Evolutionary conservation across 2,888 invertebrate species (phyloP).

Genomic region (Germaria angustata): DNA sequence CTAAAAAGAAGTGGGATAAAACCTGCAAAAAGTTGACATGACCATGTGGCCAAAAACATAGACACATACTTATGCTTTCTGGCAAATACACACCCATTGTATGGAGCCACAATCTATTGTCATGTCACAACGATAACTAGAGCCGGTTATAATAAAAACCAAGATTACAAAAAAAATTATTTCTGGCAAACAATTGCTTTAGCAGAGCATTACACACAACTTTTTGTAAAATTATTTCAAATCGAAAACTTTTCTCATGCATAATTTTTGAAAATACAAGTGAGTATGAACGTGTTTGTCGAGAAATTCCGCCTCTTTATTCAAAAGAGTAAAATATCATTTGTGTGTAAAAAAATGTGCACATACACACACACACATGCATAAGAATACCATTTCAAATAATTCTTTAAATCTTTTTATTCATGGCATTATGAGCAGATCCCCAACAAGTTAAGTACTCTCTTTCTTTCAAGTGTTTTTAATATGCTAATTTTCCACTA

Average conservation of each 20-base stretch:
- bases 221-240: not conserved
- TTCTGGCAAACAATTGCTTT: slow-evolving; percentile 36
- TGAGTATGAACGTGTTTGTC: not conserved
- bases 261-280: not conserved
- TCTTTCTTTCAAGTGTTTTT: slow-evolving; percentile 48
- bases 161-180: not conserved
- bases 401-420: slow-evolving; percentile 40
- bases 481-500: slow-evolving; percentile 59
- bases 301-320: slow-evolving; percentile 60
- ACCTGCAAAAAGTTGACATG: slow-evolving; percentile 74
- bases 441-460: slow-evolving; percentile 42
- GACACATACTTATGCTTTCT: slow-evolving; percentile 44
- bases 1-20: slow-evolving; percentile 57
- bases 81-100: slow-evolving; percentile 48
- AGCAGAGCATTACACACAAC: slow-evolving; percentile 2
- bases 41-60: slow-evolving; percentile 51
- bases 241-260: slow-evolving; percentile 53
- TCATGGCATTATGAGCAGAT: slow-evolving; percentile 47
- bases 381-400: not conserved
- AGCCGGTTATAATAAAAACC: slow-evolving; percentile 8
- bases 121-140: slow-evolving; percentile 34
- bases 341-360: not conserved
- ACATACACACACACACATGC: not conserved
- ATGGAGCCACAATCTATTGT: slow-evolving; percentile 25
- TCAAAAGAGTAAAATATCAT: slow-evolving; percentile 47